Evolutionary conservation across 2,113 vertebrate species (phyloP), one percentile per base, ranked within the genome.

Genomic region (Mystacornis crossleyi): DNA sequence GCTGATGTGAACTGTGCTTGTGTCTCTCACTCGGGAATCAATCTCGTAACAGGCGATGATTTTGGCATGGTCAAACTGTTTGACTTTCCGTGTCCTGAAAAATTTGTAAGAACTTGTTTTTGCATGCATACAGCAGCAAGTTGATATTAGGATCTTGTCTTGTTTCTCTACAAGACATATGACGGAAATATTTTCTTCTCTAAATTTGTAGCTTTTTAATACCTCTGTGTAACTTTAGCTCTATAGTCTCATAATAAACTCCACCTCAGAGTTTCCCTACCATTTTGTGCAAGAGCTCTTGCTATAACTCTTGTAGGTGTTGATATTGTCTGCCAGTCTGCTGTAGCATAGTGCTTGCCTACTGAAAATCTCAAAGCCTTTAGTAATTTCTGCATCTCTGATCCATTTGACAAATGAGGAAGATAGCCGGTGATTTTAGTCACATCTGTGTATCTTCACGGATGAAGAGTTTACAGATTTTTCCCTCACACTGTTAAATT

Each of bases 11-110:
- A 98, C 93, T 99, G 99, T 97, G 99, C 99, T 97, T 99, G 99
- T 73, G 99, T 99, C 58, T 99, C 99, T 92, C 99, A 99, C 94
- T 99, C 99, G 40, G 99, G 99, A 97, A 98, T 99, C 97, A 99
- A 99, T 89, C 98, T 99, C 29, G 98, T 99, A 54, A 99, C 99
- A 38, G 99, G 99, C 40, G 99, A 99, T 95, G 99, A 99, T 97
- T 99, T 99, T 95, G 99, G 99, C 97, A 99, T 99, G 99, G 99
- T 99, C 81, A 99, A 99, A 96, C 98, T 99, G 89, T 99, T 99
- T 90, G 99, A 99, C 98, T 99, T 99, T 65, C 99, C 99, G 9
- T 99, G 99, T 98, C 99, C 99, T 85, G 99, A 99, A 97, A 99
- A 99, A 98, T 99, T 99, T 98, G 99, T 99, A 98, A 99, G 99